Evolutionary conservation across 2,888 invertebrate species (phyloP), one percentile per base, ranked within the genome.

Genomic region (Scaptomyza caliginosa): DNA sequence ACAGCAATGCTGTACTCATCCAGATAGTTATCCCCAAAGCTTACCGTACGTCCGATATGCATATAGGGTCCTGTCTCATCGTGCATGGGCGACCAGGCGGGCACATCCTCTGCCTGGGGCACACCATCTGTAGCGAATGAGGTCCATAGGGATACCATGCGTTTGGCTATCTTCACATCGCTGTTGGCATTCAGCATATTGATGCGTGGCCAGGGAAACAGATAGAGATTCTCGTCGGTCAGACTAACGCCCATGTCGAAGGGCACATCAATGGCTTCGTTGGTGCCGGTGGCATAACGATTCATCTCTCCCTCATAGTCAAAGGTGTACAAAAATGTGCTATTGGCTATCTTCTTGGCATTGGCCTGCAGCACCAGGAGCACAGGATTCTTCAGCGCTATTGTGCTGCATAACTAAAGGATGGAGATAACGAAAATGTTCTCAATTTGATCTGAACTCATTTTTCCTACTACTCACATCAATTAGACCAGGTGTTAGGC

Each of bases 191-290:
- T 86, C 0, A 90, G 56, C 24, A 86, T 72, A 3, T 83, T 86
- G 58, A 88, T 75, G 11, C 89, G 79, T 2, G 91, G 91, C 89
- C 90, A 91, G 21, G 91, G 91, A 83, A 93, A 94, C 16, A 94
- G 82, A 71, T 94, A 93, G 13, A 93, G 90, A 39, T 93, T 91
- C 63, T 94, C 94, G 66, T 94, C 93, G 6, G 93, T 93, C 67
- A 94, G 92, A 26, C 93, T 92, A 5, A 93, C 92, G 4, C 93
- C 92, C 79, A 92, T 90, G 51, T 91, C 89, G 68, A 92, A 92
- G 30, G 92, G 92, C 67, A 91, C 89, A 24, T 85, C 75, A n/a
- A 86, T 76, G 4, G 85, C 76, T 32, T 91, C 91, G n/a, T 90
- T 91, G 0, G 89, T 88, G 21, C 17, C 42, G 50, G 69, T 78